phyloP scores from a whole-genome alignment of 2,797 vertebrate genomes.

The Cossypha polioptera region DNA sequence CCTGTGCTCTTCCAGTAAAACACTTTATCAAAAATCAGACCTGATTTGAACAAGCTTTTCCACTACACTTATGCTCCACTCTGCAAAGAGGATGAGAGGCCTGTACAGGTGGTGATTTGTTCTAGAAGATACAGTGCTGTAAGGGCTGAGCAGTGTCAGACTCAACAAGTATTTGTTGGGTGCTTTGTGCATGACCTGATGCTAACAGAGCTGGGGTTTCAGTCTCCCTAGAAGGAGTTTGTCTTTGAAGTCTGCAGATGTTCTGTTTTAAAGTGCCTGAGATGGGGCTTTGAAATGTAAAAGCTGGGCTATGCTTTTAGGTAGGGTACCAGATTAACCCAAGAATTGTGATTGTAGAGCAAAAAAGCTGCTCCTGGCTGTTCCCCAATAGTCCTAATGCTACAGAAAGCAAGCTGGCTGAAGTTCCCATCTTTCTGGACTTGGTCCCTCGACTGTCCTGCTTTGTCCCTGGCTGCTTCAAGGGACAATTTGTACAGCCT shows the following conservation, averaged over 20 bases:
- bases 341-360: not conserved
- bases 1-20: not conserved
- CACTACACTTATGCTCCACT: not conserved
- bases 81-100: not conserved
- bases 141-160: not conserved
- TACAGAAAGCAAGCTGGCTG: not conserved
- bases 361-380: not conserved
- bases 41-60: not conserved
- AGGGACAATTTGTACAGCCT: not conserved
- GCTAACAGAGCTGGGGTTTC: not conserved
- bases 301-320: not conserved
- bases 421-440: not conserved
- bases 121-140: not conserved
- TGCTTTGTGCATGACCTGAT: not conserved
- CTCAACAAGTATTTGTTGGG: fast-evolving
- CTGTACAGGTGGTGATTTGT: not conserved
- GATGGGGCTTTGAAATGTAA: not conserved
- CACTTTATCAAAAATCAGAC: not conserved
- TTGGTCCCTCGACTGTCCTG: not conserved
- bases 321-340: not conserved
- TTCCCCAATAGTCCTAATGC: not conserved
- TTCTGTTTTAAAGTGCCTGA: not conserved
- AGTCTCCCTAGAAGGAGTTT: not conserved
- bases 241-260: not conserved
- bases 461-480: not conserved